Percentiles rank a stretch among this genome's conserved stretches.
These are phyloP conservation scores for Microcebus murinus DNA, from an alignment of 2,113 vertebrate genomes.

Conservation along the genomic window DNA sequence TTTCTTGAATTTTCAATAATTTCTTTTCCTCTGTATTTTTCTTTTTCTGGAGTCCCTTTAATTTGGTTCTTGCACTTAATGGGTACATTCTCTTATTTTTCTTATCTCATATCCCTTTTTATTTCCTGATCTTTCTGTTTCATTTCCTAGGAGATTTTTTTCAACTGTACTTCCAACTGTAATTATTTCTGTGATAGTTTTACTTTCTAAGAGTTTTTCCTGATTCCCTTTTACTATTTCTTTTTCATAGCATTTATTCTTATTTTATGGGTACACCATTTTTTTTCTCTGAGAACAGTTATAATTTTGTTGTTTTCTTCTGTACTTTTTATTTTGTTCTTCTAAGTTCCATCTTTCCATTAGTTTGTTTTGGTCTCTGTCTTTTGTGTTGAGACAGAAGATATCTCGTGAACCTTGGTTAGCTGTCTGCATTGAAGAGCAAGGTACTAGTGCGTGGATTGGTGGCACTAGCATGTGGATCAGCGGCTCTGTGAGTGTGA, in stretches of 20 bases:
- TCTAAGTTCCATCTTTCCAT: neutral
- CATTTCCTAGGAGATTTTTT: neutral
- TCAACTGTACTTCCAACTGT: neutral
- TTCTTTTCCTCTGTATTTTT: neutral
- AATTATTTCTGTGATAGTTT: neutral
- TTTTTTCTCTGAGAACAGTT: conserved; percentile 25
- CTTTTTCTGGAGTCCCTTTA: conserved; percentile 7
- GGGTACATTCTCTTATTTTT: neutral
- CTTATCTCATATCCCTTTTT: neutral
- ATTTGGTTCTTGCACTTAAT: neutral
- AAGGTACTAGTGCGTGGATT: too few relatives aligned
- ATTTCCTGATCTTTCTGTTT: neutral
- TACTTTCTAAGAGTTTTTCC: neutral
- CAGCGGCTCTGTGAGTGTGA: neutral
- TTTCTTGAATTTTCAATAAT: neutral
- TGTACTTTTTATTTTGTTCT: neutral
- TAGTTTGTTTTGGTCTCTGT: neutral
- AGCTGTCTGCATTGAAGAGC: neutral
- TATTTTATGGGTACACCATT: neutral
- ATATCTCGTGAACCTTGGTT: neutral
- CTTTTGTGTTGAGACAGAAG: neutral
- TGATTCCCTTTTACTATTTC: neutral
- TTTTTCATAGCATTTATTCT: neutral
- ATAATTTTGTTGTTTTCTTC: neutral
- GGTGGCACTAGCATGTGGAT: neutral